Base-by-base conservation (phyloP, 37 sponge, comb jelly and placozoan species). In the Hormiphora californensis region DNA sequence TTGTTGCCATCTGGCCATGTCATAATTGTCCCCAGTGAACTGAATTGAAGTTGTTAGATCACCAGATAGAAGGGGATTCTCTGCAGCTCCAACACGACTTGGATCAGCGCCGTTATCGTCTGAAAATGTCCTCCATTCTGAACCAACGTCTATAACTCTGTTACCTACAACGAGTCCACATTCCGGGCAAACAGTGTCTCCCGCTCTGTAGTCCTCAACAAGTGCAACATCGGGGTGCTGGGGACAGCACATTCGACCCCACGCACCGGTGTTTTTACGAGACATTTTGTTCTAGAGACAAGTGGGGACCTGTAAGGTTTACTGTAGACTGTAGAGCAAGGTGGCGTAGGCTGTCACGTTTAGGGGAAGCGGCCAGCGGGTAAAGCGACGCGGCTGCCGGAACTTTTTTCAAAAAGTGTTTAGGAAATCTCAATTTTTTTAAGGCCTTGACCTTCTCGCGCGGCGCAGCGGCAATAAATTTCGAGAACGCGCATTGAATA, bases 131-230 rank as follows among this genome's bases (percentile, higher is more conserved):
- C 98, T 90, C 98, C 98, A 97, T 78, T 97, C 98, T 55, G 98
- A 94, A 7, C 94, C 95, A 46, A 97, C 98, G 89, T 97, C 94
- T 17, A 97, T 91, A 31, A 97, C 94, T 53, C 98, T 94, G 88
- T 97, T 95, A 19, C 98, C 98, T 23, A 97, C 98, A 11, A 97
- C 94, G 0, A 97, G 89, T 0, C 98, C 98, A 88, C 98, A 97
- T 63, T 94, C 90, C 1, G 93, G 92, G 39, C 98, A 97, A 1
- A 97, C 90, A 91, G 94, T 92, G 87, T 97, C 98, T 31, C 98
- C 98, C 0, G 98, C 98, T 1, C 91, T 69, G 85, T 97, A 91
- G 78, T 97, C 98, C 68, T 97, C 98, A 32, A 97, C 88, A 7
- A 97, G 67, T 25, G 91, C 67, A 17, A 90, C 93, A 23, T 93